Evolutionary conservation across 2,113 vertebrate species (phyloP).

Genomic region (Blennius ocellaris): DNA sequence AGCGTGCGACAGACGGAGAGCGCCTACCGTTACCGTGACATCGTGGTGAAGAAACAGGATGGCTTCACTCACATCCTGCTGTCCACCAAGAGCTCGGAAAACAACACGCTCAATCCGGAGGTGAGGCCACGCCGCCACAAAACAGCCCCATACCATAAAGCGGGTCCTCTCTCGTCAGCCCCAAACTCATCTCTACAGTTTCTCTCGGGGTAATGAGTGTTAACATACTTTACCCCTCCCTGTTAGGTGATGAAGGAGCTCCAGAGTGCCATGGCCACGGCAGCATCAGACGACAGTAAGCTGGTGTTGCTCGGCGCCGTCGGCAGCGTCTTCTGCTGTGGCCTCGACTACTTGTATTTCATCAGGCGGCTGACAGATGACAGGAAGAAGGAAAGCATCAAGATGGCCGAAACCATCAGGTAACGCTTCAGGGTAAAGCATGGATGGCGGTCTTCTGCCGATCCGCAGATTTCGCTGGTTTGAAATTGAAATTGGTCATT

Average conservation of each 20-base stretch:
- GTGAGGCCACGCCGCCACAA: conserved; percentile 58
- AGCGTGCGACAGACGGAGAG: conserved; percentile 97
- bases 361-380: conserved; percentile 95
- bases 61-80: conserved; percentile 98
- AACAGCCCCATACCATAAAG: background rate
- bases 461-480: no score
- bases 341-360: conserved; percentile 97
- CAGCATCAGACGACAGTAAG: conserved; percentile 96
- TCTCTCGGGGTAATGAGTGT: no score
- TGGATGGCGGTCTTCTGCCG: no score
- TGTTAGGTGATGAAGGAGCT: conserved; percentile 98
- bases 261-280: conserved; percentile 95
- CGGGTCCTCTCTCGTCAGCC: no score
- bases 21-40: conserved; percentile 96
- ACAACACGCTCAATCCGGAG: conserved; percentile 97
- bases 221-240: no score
- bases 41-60: conserved; percentile 97
- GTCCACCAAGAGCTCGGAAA: conserved; percentile 95
- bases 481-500: no score
- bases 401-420: conserved; percentile 98
- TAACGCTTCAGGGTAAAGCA: conserved; percentile 49
- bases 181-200: background rate
- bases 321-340: conserved; percentile 94
- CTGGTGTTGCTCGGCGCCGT: conserved; percentile 93
- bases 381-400: conserved; percentile 95